Conservation (phyloP, 2,113 vertebrate genomes). For the Sphaerodactylus townsendi region DNA sequence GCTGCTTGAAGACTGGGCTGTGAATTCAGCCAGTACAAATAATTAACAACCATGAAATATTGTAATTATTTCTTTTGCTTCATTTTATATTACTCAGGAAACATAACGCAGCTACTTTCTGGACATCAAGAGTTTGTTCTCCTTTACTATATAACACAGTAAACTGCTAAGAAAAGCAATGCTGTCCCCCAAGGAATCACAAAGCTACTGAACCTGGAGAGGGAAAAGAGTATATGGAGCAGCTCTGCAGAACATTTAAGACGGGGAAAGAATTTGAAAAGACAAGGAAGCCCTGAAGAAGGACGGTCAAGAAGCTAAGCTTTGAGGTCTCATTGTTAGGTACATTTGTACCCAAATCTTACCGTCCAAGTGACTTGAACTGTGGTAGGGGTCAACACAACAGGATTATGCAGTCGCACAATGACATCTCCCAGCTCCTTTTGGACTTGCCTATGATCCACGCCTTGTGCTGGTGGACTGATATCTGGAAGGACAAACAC, state of each 20-base stretch:
- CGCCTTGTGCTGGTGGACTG: slow-evolving; percentile 95
- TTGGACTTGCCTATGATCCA: slow-evolving; percentile 98
- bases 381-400: slow-evolving; percentile 90
- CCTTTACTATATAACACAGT: too few species aligned
- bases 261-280: background rate
- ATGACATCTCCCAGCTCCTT: slow-evolving; percentile 96
- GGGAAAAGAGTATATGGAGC: too few species aligned
- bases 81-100: too few species aligned
- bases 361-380: slow-evolving; percentile 98
- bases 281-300: background rate
- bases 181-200: too few species aligned
- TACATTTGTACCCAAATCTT: slow-evolving; percentile 60
- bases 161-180: too few species aligned
- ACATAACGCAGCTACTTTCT: too few species aligned
- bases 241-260: background rate
- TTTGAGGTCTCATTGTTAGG: background rate
- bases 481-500: slow-evolving; percentile 81
- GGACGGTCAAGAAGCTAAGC: background rate
- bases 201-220: slow-evolving; percentile 1
- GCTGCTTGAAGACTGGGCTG: too few species aligned
- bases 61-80: too few species aligned
- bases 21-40: too few species aligned
- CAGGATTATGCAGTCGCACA: slow-evolving; percentile 91
- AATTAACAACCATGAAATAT: too few species aligned
- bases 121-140: too few species aligned